A percentile compares a stretch with the other conserved stretches of the same genome.
These are phyloP conservation scores for Metalampra italica DNA, from an alignment of 2,888 invertebrate species.

Conservation along the genomic window DNA sequence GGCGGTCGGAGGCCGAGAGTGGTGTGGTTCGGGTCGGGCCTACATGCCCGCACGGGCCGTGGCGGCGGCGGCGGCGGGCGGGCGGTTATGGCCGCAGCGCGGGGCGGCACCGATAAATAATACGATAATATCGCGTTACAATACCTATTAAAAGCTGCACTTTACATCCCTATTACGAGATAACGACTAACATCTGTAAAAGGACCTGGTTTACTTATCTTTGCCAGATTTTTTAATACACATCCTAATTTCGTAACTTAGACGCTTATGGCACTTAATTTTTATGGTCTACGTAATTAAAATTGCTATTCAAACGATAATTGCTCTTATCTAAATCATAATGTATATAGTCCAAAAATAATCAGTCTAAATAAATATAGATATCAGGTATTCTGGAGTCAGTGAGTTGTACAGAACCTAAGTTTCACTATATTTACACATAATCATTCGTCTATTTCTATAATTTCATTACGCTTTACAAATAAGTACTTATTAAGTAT, in stretches of 20 bases:
- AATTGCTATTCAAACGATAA: no score
- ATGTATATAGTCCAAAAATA: no score
- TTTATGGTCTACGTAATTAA: no score
- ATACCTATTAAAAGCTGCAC: constrained; percentile 59
- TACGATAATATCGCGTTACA: constrained; percentile 61
- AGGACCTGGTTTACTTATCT: constrained; percentile 35
- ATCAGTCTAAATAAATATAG: no score
- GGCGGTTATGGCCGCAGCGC: constrained; percentile 46
- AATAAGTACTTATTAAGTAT: constrained; percentile 6
- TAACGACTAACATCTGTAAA: constrained; percentile 57
- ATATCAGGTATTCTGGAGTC: no score
- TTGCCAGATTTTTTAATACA: constrained; percentile 12
- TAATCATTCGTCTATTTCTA: no score
- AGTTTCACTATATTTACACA: no score
- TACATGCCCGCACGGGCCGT: background rate
- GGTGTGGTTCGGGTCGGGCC: background rate
- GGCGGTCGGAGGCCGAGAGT: constrained; percentile 9
- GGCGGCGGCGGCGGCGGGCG: constrained; percentile 37
- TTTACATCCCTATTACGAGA: constrained; percentile 53
- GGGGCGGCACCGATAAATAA: constrained; percentile 58
- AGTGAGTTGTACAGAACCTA: no score
- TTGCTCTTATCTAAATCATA: no score
- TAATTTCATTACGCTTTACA: no score
- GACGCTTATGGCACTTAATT: background rate
- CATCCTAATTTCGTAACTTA: constrained; percentile 1